Conservation (phyloP, 1,140 invertebrate species). For the Adoxophyes honmai region DNA sequence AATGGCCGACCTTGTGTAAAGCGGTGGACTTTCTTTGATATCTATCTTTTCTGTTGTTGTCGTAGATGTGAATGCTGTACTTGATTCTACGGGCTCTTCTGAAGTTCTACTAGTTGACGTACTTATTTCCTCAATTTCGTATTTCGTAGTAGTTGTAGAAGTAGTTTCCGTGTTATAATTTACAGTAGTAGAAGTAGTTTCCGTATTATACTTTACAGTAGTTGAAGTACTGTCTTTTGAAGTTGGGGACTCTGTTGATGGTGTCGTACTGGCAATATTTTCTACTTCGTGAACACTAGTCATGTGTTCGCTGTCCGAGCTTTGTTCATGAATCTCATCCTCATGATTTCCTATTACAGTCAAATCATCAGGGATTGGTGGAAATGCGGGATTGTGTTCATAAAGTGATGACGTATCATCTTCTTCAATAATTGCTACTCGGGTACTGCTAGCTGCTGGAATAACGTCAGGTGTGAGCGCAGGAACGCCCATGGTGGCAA, state of each 20-base stretch:
- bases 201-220: slow-evolving; percentile 25
- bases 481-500: slow-evolving; percentile 41
- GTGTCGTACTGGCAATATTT: slow-evolving; percentile 25
- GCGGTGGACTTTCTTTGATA: slow-evolving; percentile 47
- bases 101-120: not conserved
- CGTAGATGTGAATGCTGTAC: slow-evolving; percentile 22
- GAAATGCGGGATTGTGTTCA: slow-evolving; percentile 67
- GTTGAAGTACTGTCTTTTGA: slow-evolving; percentile 25
- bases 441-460: slow-evolving; percentile 40
- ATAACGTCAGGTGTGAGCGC: slow-evolving; percentile 23
- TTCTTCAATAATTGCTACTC: slow-evolving; percentile 47
- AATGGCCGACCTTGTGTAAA: slow-evolving; percentile 59
- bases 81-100: slow-evolving; percentile 13
- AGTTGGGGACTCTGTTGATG: slow-evolving; percentile 28
- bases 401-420: slow-evolving; percentile 56
- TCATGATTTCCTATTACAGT: slow-evolving; percentile 56
- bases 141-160: not conserved
- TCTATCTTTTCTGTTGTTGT: slow-evolving; percentile 32
- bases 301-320: slow-evolving; percentile 47
- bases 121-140: too few species aligned
- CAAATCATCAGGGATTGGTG: slow-evolving; percentile 65
- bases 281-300: slow-evolving; percentile 33
- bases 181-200: slow-evolving; percentile 23
- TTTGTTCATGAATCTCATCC: slow-evolving; percentile 59
- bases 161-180: slow-evolving; percentile 21